These are phyloP conservation scores for Actenoides lindsayi DNA, from an alignment of 2,113 vertebrate species.

Conservation along the genomic window DNA sequence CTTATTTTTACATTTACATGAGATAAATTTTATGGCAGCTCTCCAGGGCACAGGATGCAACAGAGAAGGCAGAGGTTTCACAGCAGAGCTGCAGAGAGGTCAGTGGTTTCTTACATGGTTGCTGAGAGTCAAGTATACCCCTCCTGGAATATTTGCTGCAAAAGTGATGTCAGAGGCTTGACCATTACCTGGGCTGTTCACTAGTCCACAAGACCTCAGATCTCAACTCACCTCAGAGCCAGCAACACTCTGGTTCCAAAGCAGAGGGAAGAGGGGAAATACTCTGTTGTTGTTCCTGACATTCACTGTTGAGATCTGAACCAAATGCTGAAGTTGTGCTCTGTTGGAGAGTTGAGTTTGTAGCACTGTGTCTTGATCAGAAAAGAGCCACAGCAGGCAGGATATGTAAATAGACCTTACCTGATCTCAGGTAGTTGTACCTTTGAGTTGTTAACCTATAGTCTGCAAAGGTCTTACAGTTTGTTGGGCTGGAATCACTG, in stretches of 20 bases:
- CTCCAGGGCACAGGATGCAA: not conserved
- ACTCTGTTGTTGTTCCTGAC: not conserved
- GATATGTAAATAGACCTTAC: not conserved
- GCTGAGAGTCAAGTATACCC: not conserved
- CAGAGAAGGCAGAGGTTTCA: not conserved
- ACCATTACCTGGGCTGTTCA: not conserved
- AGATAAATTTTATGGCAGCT: not conserved
- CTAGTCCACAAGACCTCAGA: not conserved
- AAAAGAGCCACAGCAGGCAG: not conserved
- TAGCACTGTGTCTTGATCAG: not conserved
- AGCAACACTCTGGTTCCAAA: not conserved
- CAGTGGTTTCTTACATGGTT: fast-evolving
- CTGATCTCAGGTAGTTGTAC: not conserved
- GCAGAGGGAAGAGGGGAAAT: not conserved
- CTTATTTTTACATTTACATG: not conserved
- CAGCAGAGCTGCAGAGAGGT: not conserved
- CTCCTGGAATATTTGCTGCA: not conserved
- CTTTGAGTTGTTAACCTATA: fast-evolving
- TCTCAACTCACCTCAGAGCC: not conserved
- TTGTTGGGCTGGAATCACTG: not conserved
- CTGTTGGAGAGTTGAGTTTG: not conserved
- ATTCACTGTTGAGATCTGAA: not conserved
- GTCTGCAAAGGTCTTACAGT: not conserved
- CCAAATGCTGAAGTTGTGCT: not conserved
- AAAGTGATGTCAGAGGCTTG: not conserved